Evolutionary conservation across 64 coral and sea anemone genomes (phyloP).

Genomic region (Montipora sp.): DNA sequence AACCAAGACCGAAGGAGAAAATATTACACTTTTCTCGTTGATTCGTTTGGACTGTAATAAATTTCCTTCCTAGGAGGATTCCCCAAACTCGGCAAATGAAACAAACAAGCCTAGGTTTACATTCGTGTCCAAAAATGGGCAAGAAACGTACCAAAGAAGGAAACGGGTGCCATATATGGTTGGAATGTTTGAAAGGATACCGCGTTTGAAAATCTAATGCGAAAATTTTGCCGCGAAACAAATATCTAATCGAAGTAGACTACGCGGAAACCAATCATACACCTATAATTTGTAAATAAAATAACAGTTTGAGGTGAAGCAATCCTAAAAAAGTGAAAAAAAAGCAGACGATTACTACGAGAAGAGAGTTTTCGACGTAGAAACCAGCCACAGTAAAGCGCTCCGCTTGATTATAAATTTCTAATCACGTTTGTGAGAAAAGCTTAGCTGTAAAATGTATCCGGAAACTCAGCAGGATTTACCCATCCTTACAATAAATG

Average conservation of each 20-base stretch:
- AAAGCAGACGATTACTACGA: not conserved
- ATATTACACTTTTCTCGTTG: not conserved
- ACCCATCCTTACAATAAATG: not conserved
- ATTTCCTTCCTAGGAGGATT: not conserved
- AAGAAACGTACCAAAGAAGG: conserved; percentile 92
- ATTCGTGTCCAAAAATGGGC: conserved; percentile 94
- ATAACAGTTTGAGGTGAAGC: not conserved
- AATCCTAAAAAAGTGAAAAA: not conserved
- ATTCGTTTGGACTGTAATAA: not conserved
- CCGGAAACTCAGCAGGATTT: not conserved
- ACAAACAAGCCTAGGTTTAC: not conserved
- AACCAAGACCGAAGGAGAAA: not conserved
- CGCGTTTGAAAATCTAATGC: conserved; percentile 84
- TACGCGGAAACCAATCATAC: not conserved
- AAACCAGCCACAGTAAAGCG: not conserved
- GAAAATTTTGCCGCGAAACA: conserved; percentile 51
- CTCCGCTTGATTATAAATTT: not conserved
- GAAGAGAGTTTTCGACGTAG: not conserved
- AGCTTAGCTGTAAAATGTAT: not conserved
- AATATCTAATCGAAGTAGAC: conserved; percentile 37
- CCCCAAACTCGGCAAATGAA: conserved; percentile 1
- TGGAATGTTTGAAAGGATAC: conserved; percentile 90
- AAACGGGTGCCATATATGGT: conserved; percentile 99
- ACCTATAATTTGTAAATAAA: not conserved
- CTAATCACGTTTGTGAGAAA: not conserved